Percentiles rank a stretch among this genome's conserved stretches.
These are phyloP conservation scores for Semaprochilodus insignis DNA, from an alignment of 2,797 vertebrate species.

Conservation along the genomic window DNA sequence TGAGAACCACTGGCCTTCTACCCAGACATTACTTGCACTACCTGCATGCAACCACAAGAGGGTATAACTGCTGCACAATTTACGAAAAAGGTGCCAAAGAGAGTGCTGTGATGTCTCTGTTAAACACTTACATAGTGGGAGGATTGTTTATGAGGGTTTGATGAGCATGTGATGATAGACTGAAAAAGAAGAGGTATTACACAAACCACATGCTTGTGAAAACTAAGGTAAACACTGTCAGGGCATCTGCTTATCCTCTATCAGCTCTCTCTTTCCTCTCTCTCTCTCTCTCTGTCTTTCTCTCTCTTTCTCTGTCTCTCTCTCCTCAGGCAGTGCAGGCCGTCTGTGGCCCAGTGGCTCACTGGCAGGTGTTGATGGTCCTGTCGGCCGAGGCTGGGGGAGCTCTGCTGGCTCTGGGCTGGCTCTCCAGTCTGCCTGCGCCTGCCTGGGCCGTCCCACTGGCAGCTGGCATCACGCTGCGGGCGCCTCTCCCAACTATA, in stretches of 20 bases:
- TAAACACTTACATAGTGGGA: neutral
- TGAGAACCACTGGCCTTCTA: neutral
- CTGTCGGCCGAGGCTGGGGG: constrained; percentile 60
- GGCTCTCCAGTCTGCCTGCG: constrained; percentile 56
- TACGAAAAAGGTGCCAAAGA: neutral
- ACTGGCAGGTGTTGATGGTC: constrained; percentile 67
- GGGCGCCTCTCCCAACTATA: constrained; percentile 90
- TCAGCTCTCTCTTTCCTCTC: constrained; percentile 3
- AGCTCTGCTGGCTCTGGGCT: constrained; percentile 57
- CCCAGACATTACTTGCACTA: constrained; percentile 18
- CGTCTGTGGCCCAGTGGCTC: constrained; percentile 60
- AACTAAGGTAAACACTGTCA: constrained; percentile 25
- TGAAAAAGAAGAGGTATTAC: neutral
- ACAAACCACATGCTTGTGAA: neutral
- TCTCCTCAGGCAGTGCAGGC: constrained; percentile 33
- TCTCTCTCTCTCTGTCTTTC: constrained; percentile 12
- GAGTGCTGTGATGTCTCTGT: neutral
- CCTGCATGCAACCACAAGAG: constrained; percentile 43
- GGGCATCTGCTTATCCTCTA: constrained; percentile 32
- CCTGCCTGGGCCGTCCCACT: constrained; percentile 63
- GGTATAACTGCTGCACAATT: constrained; percentile 31
- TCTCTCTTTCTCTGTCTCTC: constrained; percentile 24
- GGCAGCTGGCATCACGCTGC: constrained; percentile 90
- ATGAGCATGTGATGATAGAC: constrained; percentile 12
- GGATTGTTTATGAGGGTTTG: neutral